phyloP scores from a whole-genome alignment of 2,888 invertebrate species.

The Amaurobius ferox region DNA sequence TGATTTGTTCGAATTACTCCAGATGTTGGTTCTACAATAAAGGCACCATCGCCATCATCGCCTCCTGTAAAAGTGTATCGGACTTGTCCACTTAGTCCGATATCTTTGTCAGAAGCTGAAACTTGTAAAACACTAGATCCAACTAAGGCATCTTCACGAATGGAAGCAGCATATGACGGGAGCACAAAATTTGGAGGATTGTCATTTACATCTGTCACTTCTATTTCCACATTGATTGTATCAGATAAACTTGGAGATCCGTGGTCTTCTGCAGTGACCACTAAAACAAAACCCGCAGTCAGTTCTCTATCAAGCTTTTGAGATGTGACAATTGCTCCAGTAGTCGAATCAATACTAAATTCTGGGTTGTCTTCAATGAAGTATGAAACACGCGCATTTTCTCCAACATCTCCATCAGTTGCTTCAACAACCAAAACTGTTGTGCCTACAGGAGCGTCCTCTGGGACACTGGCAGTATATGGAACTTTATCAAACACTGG shows the following conservation, averaged over 20 bases:
- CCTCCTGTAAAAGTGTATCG: constrained; percentile 76
- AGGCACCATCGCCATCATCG: constrained; percentile 87
- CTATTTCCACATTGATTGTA: constrained; percentile 96
- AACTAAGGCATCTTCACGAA: constrained; percentile 91
- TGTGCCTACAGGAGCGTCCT: constrained; percentile 93
- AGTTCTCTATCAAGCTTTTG: constrained; percentile 90
- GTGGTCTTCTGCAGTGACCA: constrained; percentile 94
- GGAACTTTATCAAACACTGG: constrained; percentile 96
- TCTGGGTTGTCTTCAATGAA: constrained; percentile 79
- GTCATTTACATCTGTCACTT: constrained; percentile 96
- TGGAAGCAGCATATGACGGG: constrained; percentile 84
- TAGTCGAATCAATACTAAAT: constrained; percentile 93
- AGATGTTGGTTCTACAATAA: constrained; percentile 92
- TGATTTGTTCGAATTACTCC: constrained; percentile 94
- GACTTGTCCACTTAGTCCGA: constrained; percentile 90
- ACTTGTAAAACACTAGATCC: constrained; percentile 80
- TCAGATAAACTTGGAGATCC: constrained; percentile 93
- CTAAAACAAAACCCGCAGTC: constrained; percentile 87
- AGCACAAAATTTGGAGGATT: constrained; percentile 89
- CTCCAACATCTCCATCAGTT: constrained; percentile 94
- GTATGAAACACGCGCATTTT: constrained; percentile 86
- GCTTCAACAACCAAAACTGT: constrained; percentile 94
- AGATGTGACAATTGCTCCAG: constrained; percentile 94
- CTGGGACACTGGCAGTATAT: constrained; percentile 83
- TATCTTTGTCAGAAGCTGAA: constrained; percentile 88